Percentiles rank a stretch among this genome's conserved stretches.
Evolutionary conservation across 2,113 vertebrate species (phyloP).

Genomic region (Bufo bufo): DNA sequence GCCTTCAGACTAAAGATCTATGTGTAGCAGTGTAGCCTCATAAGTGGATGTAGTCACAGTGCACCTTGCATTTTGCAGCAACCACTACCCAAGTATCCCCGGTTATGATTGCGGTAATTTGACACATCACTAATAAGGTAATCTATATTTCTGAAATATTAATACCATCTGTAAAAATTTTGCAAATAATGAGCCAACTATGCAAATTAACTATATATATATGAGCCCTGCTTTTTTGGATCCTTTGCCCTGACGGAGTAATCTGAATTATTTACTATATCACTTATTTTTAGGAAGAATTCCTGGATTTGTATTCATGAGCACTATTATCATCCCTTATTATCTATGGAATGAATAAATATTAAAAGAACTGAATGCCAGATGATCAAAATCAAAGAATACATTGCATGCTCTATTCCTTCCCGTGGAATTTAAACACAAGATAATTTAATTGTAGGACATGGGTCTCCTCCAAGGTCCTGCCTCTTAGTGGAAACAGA

Average conservation of each 20-base stretch:
- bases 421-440: slow-evolving; percentile 29
- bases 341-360: slow-evolving; percentile 7
- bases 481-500: neutral
- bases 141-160: neutral
- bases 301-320: neutral
- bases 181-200: neutral
- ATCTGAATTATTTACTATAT: slow-evolving; percentile 1
- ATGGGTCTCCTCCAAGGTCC: neutral
- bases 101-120: too few relatives aligned
- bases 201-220: neutral
- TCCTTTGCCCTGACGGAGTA: neutral
- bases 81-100: too few relatives aligned
- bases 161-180: neutral
- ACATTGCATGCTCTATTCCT: neutral
- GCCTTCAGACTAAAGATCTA: too few relatives aligned
- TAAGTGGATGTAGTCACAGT: too few relatives aligned
- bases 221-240: neutral
- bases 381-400: slow-evolving; percentile 23
- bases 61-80: too few relatives aligned
- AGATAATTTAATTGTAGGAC: slow-evolving; percentile 12
- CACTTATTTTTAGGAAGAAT: slow-evolving; percentile 18
- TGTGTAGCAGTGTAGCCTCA: too few relatives aligned
- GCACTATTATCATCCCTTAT: slow-evolving; percentile 6
- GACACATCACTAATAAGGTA: too few relatives aligned
- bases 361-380: slow-evolving; percentile 21